phyloP scores from a whole-genome alignment of 1,140 invertebrate genomes.

The Neodiprion virginianus region DNA sequence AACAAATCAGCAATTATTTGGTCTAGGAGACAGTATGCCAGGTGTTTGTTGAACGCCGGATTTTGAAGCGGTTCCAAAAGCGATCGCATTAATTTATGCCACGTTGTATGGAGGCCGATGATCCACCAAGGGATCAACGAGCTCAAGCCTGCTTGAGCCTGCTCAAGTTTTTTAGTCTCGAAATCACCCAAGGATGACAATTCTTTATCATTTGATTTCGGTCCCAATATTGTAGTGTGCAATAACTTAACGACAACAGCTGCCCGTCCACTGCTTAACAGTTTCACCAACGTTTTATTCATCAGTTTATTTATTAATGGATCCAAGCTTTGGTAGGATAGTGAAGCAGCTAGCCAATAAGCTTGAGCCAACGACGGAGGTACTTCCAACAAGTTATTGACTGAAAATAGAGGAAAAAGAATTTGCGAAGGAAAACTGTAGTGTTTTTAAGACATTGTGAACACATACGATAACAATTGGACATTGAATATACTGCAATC shows the following conservation, averaged over 20 bases:
- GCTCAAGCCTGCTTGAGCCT: conserved; percentile 49
- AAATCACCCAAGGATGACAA: conserved; percentile 1
- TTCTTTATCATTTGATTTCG: conserved; percentile 29
- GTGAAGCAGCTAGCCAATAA: conserved; percentile 48
- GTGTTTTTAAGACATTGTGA: background rate
- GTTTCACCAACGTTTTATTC: conserved; percentile 44
- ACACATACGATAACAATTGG: background rate
- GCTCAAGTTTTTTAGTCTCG: conserved; percentile 35
- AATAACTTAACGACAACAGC: conserved; percentile 51
- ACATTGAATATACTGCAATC: background rate
- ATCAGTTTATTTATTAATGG: conserved; percentile 45
- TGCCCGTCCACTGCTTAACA: conserved; percentile 53
- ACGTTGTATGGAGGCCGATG: conserved; percentile 44
- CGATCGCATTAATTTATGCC: conserved; percentile 51
- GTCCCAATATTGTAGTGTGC: conserved; percentile 43
- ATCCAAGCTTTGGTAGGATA: conserved; percentile 45
- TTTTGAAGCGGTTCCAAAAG: conserved; percentile 53
- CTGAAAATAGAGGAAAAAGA: conserved; percentile 33
- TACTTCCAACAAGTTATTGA: conserved; percentile 45
- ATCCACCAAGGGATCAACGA: conserved; percentile 53
- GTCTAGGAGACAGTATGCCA: conserved; percentile 60
- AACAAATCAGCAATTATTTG: conserved; percentile 58
- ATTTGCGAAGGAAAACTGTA: background rate
- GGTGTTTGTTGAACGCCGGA: conserved; percentile 55
- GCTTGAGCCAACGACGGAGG: conserved; percentile 40